These are phyloP conservation scores for Labeo rohita DNA, from an alignment of 2,113 vertebrate species.

Conservation along the genomic window DNA sequence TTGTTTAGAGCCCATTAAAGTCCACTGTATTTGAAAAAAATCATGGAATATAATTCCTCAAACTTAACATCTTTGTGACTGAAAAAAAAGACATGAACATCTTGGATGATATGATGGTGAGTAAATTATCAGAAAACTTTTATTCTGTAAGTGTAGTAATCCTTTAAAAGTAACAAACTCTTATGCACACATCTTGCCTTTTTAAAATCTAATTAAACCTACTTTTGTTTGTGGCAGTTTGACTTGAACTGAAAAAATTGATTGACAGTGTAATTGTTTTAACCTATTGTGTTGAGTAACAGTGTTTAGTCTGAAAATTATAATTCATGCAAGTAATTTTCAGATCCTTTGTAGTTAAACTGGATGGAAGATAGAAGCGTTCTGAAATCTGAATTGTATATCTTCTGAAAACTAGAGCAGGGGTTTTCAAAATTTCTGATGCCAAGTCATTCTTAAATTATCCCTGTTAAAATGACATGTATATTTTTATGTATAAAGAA, in stretches of 20 bases:
- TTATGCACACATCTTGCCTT: background rate
- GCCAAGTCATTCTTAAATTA: background rate
- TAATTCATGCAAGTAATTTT: background rate
- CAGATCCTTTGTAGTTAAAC: background rate
- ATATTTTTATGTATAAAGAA: background rate
- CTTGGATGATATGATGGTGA: too few species aligned
- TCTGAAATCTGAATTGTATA: background rate
- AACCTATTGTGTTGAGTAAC: background rate
- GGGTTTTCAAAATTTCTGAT: background rate
- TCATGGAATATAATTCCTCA: too few species aligned
- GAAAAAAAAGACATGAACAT: too few species aligned
- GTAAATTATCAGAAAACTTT: too few species aligned
- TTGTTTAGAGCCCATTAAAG: too few species aligned
- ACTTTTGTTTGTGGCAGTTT: background rate
- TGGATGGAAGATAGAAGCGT: background rate
- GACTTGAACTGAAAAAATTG: background rate
- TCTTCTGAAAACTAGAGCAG: background rate
- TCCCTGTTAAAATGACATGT: background rate
- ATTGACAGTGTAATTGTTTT: background rate
- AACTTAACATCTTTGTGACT: too few species aligned
- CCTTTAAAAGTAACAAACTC: background rate
- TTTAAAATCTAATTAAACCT: background rate
- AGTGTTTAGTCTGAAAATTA: background rate
- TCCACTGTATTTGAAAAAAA: too few species aligned
- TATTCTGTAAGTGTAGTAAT: too few species aligned